phyloP scores from a whole-genome alignment of 2,113 vertebrate species.

The Dasyurus viverrinus region DNA sequence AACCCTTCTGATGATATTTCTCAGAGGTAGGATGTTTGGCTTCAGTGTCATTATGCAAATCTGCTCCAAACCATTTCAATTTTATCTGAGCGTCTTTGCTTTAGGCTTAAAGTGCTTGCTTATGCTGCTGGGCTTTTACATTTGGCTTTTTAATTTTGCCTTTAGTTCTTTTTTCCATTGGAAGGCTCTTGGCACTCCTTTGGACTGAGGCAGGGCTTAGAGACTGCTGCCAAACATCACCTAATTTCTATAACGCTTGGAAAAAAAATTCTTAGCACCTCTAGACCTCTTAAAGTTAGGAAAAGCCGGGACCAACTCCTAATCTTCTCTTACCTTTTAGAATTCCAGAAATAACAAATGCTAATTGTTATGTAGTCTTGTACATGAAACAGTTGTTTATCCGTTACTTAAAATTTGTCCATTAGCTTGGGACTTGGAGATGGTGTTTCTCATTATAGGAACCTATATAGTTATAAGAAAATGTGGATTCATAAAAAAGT shows the following conservation, averaged over 20 bases:
- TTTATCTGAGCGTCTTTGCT: constrained; percentile 12
- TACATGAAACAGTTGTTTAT: constrained; percentile 31
- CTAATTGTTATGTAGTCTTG: neutral
- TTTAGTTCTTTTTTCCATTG: constrained; percentile 37
- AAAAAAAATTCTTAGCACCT: constrained; percentile 41
- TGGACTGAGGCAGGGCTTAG: neutral
- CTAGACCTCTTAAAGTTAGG: constrained; percentile 20
- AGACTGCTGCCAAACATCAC: constrained; percentile 61
- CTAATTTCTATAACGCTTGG: constrained; percentile 62
- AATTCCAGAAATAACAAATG: constrained; percentile 28
- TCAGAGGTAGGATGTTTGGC: constrained; percentile 37
- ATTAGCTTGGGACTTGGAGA: constrained; percentile 22
- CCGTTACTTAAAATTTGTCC: constrained; percentile 19
- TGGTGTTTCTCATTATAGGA: neutral
- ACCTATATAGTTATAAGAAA: constrained; percentile 29
- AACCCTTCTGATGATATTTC: constrained; percentile 19
- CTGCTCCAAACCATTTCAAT: constrained; percentile 33
- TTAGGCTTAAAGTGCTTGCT: neutral
- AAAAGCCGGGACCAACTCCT: neutral
- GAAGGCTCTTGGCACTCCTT: constrained; percentile 49
- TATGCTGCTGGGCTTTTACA: constrained; percentile 14
- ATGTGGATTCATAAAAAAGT: constrained; percentile 30
- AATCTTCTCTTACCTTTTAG: constrained; percentile 19
- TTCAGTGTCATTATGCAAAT: constrained; percentile 2
- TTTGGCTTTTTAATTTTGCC: constrained; percentile 46